Conservation (phyloP, 2,113 vertebrate genomes). For the Megaceryle torquata region DNA sequence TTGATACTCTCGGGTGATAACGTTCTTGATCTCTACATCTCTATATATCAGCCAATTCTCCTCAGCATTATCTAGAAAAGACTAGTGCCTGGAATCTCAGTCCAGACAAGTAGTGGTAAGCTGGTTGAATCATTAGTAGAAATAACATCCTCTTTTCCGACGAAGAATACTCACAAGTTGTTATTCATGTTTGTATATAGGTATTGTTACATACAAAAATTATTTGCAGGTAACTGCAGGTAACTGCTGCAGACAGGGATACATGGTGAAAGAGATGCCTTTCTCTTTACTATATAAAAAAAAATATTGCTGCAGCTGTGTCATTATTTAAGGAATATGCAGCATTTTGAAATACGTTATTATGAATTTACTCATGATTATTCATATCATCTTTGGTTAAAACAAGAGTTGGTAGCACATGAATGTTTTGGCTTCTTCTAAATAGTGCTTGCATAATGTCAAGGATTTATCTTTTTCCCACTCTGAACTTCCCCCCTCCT, state of each 20-base stretch:
- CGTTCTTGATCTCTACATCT: neutral
- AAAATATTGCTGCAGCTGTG: neutral
- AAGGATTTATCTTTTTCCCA: no score
- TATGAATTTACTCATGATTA: neutral
- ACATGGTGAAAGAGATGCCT: neutral
- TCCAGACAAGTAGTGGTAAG: neutral
- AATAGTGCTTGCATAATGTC: neutral
- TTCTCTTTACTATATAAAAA: neutral
- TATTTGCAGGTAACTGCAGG: neutral
- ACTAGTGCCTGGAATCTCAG: neutral
- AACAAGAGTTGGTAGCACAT: neutral
- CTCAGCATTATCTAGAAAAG: neutral
- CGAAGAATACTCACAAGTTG: neutral
- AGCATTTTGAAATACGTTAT: neutral
- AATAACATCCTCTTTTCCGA: neutral
- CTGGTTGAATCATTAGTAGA: neutral
- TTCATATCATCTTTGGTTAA: neutral
- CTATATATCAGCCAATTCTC: neutral
- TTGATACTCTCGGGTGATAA: neutral
- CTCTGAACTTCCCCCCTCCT: no score
- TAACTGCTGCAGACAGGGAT: neutral
- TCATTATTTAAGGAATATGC: neutral
- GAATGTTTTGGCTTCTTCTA: neutral
- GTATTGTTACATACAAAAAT: neutral
- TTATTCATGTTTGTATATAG: neutral